Percentiles rank a stretch among this genome's conserved stretches.
Conservation (phyloP, 2,888 invertebrate genomes). For the Cheilosia scutellata region DNA sequence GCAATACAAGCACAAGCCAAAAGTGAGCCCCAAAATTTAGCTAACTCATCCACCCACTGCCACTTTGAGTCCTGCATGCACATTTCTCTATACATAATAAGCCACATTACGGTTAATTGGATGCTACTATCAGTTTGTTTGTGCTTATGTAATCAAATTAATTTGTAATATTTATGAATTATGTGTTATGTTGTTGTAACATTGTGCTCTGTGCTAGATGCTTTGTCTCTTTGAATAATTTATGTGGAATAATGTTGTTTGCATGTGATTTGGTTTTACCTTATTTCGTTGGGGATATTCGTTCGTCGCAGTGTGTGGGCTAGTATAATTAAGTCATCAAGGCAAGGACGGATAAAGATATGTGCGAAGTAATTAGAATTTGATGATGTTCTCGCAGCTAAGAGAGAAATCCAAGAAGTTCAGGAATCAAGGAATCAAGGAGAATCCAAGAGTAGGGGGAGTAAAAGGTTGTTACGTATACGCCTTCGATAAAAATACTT, state of each 20-base stretch:
- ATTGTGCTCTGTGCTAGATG: background rate
- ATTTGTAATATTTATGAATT: constrained; percentile 63
- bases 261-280: constrained; percentile 14
- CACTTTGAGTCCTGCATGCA: background rate
- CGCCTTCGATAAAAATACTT: too few relatives aligned
- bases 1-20: background rate
- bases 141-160: constrained; percentile 55
- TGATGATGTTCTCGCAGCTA: too few relatives aligned
- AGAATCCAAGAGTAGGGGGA: too few relatives aligned
- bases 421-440: too few relatives aligned
- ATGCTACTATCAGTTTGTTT: constrained; percentile 27
- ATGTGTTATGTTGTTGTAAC: constrained; percentile 42
- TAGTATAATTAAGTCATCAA: constrained; percentile 52
- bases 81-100: constrained; percentile 1
- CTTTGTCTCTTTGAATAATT: constrained; percentile 55
- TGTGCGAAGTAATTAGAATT: constrained; percentile 45
- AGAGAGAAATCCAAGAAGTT: too few relatives aligned
- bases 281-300: constrained; percentile 35
- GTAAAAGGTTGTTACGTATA: too few relatives aligned
- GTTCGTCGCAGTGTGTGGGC: background rate
- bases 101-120: constrained; percentile 42
- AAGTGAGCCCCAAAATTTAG: background rate
- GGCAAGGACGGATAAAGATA: constrained; percentile 2
- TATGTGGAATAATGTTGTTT: constrained; percentile 40
- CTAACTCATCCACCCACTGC: background rate